Evolutionary conservation across 64 coral and sea anemone genomes (phyloP).

Genomic region (Acropora yongei): DNA sequence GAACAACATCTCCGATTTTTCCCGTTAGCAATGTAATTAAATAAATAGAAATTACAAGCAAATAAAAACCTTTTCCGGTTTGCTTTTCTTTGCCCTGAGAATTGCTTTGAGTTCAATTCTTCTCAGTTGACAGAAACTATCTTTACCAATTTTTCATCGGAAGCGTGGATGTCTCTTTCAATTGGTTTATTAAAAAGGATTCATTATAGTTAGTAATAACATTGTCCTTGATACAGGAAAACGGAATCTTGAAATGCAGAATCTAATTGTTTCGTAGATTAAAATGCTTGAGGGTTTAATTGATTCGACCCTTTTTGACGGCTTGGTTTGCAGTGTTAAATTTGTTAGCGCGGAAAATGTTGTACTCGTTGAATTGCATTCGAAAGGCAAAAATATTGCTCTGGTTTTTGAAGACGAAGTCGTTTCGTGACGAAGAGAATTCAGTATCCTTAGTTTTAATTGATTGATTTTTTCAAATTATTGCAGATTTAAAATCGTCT

Average conservation of each 20-base stretch:
- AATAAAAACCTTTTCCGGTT: conserved; percentile 7
- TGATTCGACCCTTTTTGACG: background rate
- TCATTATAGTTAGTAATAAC: conserved; percentile 14
- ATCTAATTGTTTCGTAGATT: background rate
- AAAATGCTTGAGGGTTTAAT: background rate
- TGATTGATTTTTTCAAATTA: too few relatives aligned
- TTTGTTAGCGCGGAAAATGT: too few relatives aligned
- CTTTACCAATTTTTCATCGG: background rate
- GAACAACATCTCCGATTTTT: background rate
- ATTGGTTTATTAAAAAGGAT: conserved; percentile 9
- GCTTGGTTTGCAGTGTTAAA: too few relatives aligned
- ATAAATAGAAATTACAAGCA: background rate
- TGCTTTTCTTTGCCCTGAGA: background rate
- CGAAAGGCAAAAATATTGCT: too few relatives aligned
- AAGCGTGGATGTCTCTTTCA: background rate
- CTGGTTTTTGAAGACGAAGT: too few relatives aligned
- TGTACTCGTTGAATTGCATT: too few relatives aligned
- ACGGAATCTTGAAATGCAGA: background rate
- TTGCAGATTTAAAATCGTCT: too few relatives aligned
- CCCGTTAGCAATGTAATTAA: background rate
- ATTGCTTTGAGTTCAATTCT: conserved; percentile 9
- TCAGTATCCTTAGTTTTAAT: too few relatives aligned
- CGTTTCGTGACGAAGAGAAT: too few relatives aligned
- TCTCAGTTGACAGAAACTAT: background rate
- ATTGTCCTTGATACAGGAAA: conserved; percentile 4